A percentile compares a stretch with the other conserved stretches of the same genome.
phyloP scores from a whole-genome alignment of 2,888 invertebrate genomes.

The Ceramica pisi region DNA sequence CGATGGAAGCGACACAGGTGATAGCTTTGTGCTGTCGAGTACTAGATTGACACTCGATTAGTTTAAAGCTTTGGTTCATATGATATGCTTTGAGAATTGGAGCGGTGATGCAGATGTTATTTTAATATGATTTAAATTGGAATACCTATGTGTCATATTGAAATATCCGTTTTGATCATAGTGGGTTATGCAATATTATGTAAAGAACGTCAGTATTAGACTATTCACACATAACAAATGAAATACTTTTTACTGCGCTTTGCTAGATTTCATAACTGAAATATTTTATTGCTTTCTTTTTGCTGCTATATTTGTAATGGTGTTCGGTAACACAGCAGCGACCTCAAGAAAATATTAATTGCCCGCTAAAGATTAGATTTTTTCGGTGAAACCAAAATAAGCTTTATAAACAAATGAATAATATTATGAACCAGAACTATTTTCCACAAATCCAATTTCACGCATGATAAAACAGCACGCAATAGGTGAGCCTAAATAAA shows the following conservation, averaged over 20 bases:
- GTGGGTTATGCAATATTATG: no score
- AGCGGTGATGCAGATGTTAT: slow-evolving; percentile 7
- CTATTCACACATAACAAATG: background rate
- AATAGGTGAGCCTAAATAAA: background rate
- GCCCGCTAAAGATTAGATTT: background rate
- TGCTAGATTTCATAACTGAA: no score
- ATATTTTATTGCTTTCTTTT: background rate
- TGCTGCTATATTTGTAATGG: background rate
- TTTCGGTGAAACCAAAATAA: background rate
- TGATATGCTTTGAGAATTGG: slow-evolving; percentile 1
- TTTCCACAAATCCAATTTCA: background rate
- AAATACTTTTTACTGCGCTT: background rate
- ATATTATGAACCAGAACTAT: background rate
- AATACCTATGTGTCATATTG: background rate
- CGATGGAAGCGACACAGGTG: slow-evolving; percentile 28
- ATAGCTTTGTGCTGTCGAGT: slow-evolving; percentile 34
- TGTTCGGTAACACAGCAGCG: background rate
- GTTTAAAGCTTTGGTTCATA: slow-evolving; percentile 5
- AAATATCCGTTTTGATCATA: background rate
- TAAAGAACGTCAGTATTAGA: background rate
- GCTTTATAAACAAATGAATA: background rate
- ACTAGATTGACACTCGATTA: slow-evolving; percentile 34
- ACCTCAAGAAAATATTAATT: background rate
- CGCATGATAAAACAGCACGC: background rate
- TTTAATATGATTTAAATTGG: background rate